Base-by-base conservation (phyloP, 2,113 vertebrate genomes). In the Melanotaenia duboulayi region DNA sequence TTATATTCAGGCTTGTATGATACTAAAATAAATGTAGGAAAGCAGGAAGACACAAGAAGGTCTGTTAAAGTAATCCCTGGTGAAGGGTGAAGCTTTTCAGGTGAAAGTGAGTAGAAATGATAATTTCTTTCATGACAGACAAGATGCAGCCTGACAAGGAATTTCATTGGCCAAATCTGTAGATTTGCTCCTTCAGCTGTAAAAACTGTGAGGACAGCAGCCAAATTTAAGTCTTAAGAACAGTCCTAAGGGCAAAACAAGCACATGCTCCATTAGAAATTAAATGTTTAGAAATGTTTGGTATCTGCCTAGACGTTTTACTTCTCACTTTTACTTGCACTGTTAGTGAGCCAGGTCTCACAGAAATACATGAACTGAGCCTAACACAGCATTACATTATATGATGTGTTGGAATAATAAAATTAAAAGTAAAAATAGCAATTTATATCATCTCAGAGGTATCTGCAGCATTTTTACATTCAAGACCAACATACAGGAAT, bases 181-280 rank as follows among this genome's bases (percentile, higher is more conserved):
- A 68, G 19, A 74, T 55, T 35, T 66, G n/a, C n/a, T n/a, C 19
- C 55, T 23, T 23, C 35, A 42, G 63, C 22, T 58, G n/a, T n/a
- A n/a, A 28, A 58, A 74, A 28, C 23, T 11, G 44, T 17, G 28
- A 32, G 20, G 40, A 32, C 44, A 28, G 44, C 42, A 40, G 17
- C 16, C 17, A 5, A 24, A 44, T 2, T n/a, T 2, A 20, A 1
- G 3, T 25, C 7, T 51, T 3, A 19, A 1, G 11, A 28, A 42
- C 19, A 11, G 42, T 42, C 54, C 35, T 7, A 11, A 42, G 23
- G 35, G 32, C 11, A 4, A 22, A 49, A n/a, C 11, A 25, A 35
- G 6, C 35, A 23, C 54, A 52, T 12, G 52, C 32, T 50, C 22
- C 37, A 49, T 58, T 64, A 73, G 40, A 39, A 25, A 51, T 4